These are phyloP conservation scores for Cotesia glomerata DNA, from an alignment of 1,140 invertebrate genomes.

Conservation along the genomic window DNA sequence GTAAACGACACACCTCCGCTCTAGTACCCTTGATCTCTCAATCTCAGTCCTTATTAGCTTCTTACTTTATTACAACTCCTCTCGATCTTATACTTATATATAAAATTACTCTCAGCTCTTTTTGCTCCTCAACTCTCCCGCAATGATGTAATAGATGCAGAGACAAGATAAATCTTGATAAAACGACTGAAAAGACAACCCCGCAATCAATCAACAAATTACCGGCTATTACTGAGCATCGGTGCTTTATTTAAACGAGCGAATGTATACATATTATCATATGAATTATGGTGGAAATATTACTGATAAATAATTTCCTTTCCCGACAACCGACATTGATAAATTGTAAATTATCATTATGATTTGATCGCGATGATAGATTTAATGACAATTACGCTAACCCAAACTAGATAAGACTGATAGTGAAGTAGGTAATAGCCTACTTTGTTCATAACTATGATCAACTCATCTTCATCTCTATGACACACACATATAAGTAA, in stretches of 20 bases:
- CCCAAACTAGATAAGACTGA: conserved; percentile 1
- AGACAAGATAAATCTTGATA: no score
- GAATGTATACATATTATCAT: no score
- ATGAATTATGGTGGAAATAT: no score
- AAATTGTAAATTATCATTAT: background rate
- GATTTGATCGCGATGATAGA: background rate
- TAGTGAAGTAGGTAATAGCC: conserved; percentile 26
- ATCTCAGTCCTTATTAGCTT: background rate
- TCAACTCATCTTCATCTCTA: background rate
- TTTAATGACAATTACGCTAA: background rate
- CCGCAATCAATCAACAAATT: no score
- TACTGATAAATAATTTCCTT: no score
- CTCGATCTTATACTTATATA: background rate
- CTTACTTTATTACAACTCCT: background rate
- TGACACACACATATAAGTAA: no score
- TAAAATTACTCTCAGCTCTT: background rate
- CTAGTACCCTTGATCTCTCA: conserved; percentile 41
- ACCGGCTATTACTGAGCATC: no score
- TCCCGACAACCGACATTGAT: background rate
- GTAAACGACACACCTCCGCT: conserved; percentile 38
- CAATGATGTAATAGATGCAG: no score
- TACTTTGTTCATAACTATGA: conserved; percentile 3
- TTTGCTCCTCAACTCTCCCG: background rate
- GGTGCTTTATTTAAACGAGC: no score
- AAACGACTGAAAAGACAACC: no score